Evolutionary conservation across 2,888 invertebrate genomes (phyloP).

Genomic region (Orgyia antiqua): DNA sequence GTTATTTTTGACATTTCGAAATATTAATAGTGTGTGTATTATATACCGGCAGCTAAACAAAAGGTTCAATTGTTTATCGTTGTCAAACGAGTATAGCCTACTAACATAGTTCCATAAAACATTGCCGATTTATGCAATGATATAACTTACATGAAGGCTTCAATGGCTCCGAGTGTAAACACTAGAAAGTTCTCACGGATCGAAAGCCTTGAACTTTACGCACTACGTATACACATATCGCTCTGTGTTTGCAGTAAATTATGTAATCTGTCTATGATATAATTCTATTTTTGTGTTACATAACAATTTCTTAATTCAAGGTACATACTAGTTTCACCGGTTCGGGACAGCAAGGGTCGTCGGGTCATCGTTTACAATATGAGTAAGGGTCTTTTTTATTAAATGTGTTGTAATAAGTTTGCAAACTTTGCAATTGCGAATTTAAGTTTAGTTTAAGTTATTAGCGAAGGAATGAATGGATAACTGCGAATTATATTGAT

Average conservation of each 20-base stretch:
- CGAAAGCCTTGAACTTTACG: constrained; percentile 34
- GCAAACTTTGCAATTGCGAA: constrained; percentile 21
- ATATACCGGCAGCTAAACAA: constrained; percentile 9
- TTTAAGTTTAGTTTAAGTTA: too few species aligned
- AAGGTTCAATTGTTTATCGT: constrained; percentile 10
- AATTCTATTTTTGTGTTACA: constrained; percentile 38
- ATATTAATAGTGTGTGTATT: constrained; percentile 4
- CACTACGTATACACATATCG: constrained; percentile 7
- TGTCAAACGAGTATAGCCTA: constrained; percentile 31
- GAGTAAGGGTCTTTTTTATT: constrained; percentile 60
- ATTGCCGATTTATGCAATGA: constrained; percentile 21
- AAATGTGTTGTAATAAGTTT: constrained; percentile 11
- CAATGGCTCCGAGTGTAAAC: constrained; percentile 9
- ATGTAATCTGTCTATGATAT: constrained; percentile 33
- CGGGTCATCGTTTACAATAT: constrained; percentile 83
- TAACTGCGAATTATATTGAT: too few species aligned
- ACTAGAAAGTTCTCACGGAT: constrained; percentile 38
- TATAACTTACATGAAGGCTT: constrained; percentile 4
- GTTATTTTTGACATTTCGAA: too few species aligned
- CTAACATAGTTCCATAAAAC: constrained; percentile 36
- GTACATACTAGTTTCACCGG: constrained; percentile 86
- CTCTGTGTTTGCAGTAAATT: constrained; percentile 19
- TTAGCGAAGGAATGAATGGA: too few species aligned
- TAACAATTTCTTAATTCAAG: constrained; percentile 61
- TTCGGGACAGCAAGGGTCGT: constrained; percentile 84